Base-by-base conservation (phyloP, 2,113 vertebrate species). In the Rafetus swinhoei region DNA sequence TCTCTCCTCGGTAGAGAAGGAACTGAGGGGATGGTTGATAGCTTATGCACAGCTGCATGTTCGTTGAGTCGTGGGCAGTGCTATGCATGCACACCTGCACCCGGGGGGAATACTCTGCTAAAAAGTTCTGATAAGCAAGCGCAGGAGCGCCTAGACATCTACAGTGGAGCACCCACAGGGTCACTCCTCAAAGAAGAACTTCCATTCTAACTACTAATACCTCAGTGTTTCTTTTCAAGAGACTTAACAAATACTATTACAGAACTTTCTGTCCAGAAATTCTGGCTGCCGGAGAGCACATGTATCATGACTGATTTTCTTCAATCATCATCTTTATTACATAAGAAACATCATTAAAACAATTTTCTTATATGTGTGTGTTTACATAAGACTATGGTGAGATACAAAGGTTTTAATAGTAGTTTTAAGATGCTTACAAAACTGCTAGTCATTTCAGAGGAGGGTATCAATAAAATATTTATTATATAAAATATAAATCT, bases 181-280 rank as follows among this genome's bases (percentile, higher is more conserved):
- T 45, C 45, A 45, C 5, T 45, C 45, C 45, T 45, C 45, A 6
- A 45, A 45, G 45, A 45, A 45, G 45, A 85, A 85, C 24, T 93
- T 90, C 74, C 50, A 87, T 3, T 18, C 54, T 81, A 88, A 79
- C 2, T 22, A 11, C 62, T 89, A 89, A 79, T 1, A 86, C 15
- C 1, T 59, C 2, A 0, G 0, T 53, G 0, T 86, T 86, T 79
- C 7, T 60, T 80, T 77, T 88, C 82, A 93, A 16, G 4, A 7
- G 85, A 22, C 1, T 16, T 10, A 79, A 60, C 82, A n/a, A 87
- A 89, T 0, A 62, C 5, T 90, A 85, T 7, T 56, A 81, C 45
- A 77, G 12, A 6, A 89, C 32, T 15, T 1, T 21, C 0, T 2
- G 2, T 72, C 79, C 57, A 74, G 92, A 79, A 93, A 59, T 32